Evolutionary conservation across 2,113 vertebrate genomes (phyloP).

Genomic region (Stigmatopora nigra): DNA sequence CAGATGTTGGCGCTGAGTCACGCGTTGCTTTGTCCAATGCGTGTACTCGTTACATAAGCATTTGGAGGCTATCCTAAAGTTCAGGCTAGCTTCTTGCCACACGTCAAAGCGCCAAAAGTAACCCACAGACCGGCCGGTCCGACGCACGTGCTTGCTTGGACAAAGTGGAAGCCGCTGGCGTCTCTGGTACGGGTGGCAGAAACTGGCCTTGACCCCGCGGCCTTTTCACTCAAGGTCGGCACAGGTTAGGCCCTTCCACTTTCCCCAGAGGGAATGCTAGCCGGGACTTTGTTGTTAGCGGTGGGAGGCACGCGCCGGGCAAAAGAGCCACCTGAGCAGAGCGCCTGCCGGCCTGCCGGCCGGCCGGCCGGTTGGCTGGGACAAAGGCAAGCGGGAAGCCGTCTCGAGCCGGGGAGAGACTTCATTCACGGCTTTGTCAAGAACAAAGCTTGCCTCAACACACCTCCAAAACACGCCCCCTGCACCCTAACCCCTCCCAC

Average conservation of each 20-base stretch:
- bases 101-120: slow-evolving; percentile 31
- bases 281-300: too few relatives aligned
- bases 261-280: too few relatives aligned
- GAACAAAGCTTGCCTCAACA: slow-evolving; percentile 42
- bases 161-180: too few relatives aligned
- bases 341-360: slow-evolving; percentile 38
- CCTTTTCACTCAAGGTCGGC: too few relatives aligned
- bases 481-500: too few relatives aligned
- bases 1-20: slow-evolving; percentile 31
- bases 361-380: too few relatives aligned
- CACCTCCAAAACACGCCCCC: background rate
- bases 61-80: slow-evolving; percentile 29
- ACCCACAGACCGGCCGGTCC: background rate
- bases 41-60: slow-evolving; percentile 47
- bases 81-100: slow-evolving; percentile 36
- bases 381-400: slow-evolving; percentile 41
- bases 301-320: too few relatives aligned
- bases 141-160: too few relatives aligned
- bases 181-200: too few relatives aligned
- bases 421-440: slow-evolving; percentile 46
- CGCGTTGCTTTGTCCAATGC: background rate
- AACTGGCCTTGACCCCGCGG: too few relatives aligned
- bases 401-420: slow-evolving; percentile 14
- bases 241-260: too few relatives aligned
- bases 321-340: slow-evolving; percentile 59